Evolutionary conservation across 2,888 invertebrate genomes (phyloP), one percentile per base, ranked within the genome.

Genomic region (Rhodophaea formosa): DNA sequence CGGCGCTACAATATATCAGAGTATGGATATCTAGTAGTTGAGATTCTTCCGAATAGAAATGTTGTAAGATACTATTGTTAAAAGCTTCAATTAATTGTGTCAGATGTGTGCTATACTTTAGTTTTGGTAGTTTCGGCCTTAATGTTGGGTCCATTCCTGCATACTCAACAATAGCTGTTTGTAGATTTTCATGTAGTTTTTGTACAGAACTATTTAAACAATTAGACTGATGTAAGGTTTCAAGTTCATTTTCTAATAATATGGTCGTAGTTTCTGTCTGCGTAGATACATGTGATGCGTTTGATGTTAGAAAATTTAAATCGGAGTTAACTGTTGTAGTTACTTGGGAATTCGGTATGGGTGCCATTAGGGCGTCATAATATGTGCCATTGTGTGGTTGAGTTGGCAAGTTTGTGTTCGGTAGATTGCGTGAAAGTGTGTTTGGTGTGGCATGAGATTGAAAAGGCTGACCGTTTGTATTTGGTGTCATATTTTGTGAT

Each of bases 1-100:
- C 12, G 6, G 63, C 66, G n/a, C 51, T 60, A 23, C 64, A 66
- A 39, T 63, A 64, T 14, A 63, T 56, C 0, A 64, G 43, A 5
- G 62, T 62, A 15, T 64, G 64, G 6, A 57, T 32, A 8, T 57
- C 29, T 14, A 10, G 10, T 7, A 57, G 29, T 17, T 44, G 5
- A 3, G 45, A 5, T 5, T 45, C 17, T 10, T 45, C 45, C 8
- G 45, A 15, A 6, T 15, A 6, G 15, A 16, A 45, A 15, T 15
- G 45, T 8, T 45, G 3, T 3, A 45, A 15, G 7, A 45, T 45
- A 5, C 5, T 45, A 6, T 3, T 6, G 16, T 45, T 45, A 45
- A 45, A 45, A 6, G 15, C 6, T 5, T 16, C 1, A 3, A 16
- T 10, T 16, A 45, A 10, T 5, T 45, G 45, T 5, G 15, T 45